Evolutionary conservation across 2,888 invertebrate species (phyloP).

Genomic region (Gari tellinella): DNA sequence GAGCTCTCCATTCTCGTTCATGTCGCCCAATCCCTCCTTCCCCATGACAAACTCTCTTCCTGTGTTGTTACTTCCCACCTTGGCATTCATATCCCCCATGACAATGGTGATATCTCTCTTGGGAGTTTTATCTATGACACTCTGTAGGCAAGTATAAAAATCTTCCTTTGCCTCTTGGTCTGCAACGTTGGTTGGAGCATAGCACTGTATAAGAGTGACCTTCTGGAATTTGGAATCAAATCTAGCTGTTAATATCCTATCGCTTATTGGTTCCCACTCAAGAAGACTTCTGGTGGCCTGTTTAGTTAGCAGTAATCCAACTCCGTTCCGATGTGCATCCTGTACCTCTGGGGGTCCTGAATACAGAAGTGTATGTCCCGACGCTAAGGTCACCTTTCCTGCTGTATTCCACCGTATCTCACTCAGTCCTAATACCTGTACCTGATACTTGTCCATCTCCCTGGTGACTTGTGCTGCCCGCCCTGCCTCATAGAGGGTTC

Average conservation of each 20-base stretch:
- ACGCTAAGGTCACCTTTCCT: too few species aligned
- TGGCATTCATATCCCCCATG: slow-evolving; percentile 62
- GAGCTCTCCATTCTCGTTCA: slow-evolving; percentile 23
- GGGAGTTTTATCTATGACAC: slow-evolving; percentile 5
- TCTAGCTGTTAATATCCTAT: neutral
- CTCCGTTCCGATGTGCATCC: too few species aligned
- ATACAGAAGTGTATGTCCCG: too few species aligned
- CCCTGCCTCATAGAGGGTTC: slow-evolving; percentile 20
- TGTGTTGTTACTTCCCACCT: slow-evolving; percentile 49
- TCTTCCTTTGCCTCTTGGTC: slow-evolving; percentile 19
- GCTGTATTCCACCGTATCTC: too few species aligned
- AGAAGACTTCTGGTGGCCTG: too few species aligned
- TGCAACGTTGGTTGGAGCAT: slow-evolving; percentile 12
- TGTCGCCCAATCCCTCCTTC: slow-evolving; percentile 32
- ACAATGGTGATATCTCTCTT: slow-evolving; percentile 41
- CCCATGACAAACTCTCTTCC: slow-evolving; percentile 48
- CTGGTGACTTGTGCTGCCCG: slow-evolving; percentile 17
- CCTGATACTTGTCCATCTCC: slow-evolving; percentile 11
- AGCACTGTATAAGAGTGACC: too few species aligned
- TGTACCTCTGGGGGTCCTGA: too few species aligned
- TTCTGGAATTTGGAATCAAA: slow-evolving; percentile 8
- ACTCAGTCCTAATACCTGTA: neutral
- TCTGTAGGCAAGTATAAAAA: slow-evolving; percentile 36
- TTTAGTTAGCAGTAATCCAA: too few species aligned
- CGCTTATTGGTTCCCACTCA: neutral